A percentile compares a stretch with the other conserved stretches of the same genome.
Conservation (phyloP, 2,113 vertebrate species). For the Macrotis lagotis region DNA sequence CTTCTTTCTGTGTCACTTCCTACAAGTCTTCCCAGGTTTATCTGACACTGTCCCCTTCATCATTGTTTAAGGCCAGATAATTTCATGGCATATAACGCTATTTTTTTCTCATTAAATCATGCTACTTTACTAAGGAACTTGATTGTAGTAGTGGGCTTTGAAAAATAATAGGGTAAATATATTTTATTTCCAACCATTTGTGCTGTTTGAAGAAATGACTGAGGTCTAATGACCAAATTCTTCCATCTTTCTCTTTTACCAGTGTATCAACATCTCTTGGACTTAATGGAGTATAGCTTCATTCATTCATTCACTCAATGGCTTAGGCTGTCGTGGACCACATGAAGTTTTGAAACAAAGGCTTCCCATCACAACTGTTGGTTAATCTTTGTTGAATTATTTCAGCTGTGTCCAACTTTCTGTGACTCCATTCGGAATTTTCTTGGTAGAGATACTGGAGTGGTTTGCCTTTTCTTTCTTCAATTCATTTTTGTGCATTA, state of each 20-base stretch:
- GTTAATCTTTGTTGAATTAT: not conserved
- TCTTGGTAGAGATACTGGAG: not conserved
- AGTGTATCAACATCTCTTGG: slow-evolving; percentile 2
- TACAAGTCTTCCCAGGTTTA: not conserved
- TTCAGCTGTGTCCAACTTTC: not conserved
- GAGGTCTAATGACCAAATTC: slow-evolving; percentile 1
- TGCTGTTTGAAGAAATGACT: slow-evolving; percentile 26
- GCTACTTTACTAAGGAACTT: slow-evolving; percentile 10
- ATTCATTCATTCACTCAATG: not conserved
- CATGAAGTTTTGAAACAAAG: not conserved
- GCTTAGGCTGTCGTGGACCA: not conserved
- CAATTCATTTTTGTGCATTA: not conserved
- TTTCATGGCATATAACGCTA: not conserved
- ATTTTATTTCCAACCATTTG: slow-evolving; percentile 31
- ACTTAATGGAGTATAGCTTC: not conserved
- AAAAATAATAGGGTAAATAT: slow-evolving; percentile 45
- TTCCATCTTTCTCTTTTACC: slow-evolving; percentile 26
- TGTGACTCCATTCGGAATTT: not conserved
- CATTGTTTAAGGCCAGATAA: not conserved
- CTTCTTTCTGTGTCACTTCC: not conserved
- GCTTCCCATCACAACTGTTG: not conserved
- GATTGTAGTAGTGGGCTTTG: not conserved
- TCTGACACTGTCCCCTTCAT: not conserved
- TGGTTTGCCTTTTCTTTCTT: not conserved
- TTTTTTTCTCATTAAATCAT: not conserved